phyloP scores from a whole-genome alignment of 2,113 vertebrate genomes.

The Symphodus melops region DNA sequence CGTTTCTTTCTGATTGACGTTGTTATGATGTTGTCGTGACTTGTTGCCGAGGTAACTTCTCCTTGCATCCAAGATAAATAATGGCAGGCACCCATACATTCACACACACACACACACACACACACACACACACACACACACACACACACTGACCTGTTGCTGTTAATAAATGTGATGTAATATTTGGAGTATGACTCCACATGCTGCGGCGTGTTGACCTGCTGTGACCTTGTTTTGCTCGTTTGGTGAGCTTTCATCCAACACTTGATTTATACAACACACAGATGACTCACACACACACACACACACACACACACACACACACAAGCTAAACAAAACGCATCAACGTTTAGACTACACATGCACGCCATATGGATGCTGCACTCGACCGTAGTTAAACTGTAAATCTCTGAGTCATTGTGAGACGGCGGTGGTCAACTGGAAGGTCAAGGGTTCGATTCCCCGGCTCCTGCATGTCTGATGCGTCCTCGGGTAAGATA shows the following conservation, averaged over 20 bases:
- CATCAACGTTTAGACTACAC: no score
- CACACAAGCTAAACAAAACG: background rate
- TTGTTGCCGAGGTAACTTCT: conserved; percentile 46
- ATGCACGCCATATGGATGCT: no score
- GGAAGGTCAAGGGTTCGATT: no score
- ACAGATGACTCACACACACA: background rate
- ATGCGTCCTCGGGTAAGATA: no score
- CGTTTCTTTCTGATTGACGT: conserved; percentile 44
- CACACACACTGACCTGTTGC: background rate
- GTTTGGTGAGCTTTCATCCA: background rate
- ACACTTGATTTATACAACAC: background rate
- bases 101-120: conserved; percentile 24
- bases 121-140: conserved; percentile 11
- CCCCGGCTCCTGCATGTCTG: no score
- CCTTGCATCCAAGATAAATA: conserved; percentile 28
- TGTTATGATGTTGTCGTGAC: conserved; percentile 62
- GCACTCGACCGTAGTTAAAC: no score
- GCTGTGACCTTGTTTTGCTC: background rate
- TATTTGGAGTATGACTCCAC: background rate
- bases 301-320: no score
- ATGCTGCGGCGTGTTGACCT: background rate
- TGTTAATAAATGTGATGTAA: conserved; percentile 7
- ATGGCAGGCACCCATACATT: conserved; percentile 14
- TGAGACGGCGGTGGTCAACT: no score
- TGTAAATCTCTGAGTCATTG: no score